Evolutionary conservation across 2,797 vertebrate genomes (phyloP), one percentile per base, ranked within the genome.

Genomic region (Micromesistius poutassou): DNA sequence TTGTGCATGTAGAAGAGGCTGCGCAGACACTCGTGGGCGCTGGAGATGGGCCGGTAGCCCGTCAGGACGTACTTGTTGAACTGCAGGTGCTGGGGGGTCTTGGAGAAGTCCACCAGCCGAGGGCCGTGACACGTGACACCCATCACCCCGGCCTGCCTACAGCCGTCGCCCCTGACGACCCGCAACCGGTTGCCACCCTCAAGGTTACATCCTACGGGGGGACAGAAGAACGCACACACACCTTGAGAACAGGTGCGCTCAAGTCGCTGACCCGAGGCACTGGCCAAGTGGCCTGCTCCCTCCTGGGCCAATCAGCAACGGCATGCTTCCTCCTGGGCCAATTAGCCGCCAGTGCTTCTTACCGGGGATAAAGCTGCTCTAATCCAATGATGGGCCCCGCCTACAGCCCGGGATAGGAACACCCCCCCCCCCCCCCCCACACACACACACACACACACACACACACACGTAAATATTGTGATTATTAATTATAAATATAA

Each of bases 1-100:
- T 98, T 98, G 94, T 97, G 97, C 85, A 97, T 85, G 88, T 97
- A 98, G 90, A 97, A 97, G 80, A 98, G 94, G 88, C 97, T 98
- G 82, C 91, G 87, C 79, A 97, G 76, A 78, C 96, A 97, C 71
- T 94, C 96, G 0, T 91, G 91, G 79, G 92, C 94, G 1, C 94
- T 94, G 82, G 95, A 95, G 82, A 94, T 92, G 0, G 96, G 96
- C 71, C 97, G 94, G 91, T 97, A 98, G 50, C 97, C 96, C 0
- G 94, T 97, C 88, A 97, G 91, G 73, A 98, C 96, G 82, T 95
- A 97, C 84, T 93, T 95, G 91, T 97, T 98, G 90, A 98, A 98
- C 87, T 96, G 97, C 85, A 97, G 94, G 89, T 98, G 94, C 0
- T 91, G 81, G 8, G 96, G 96, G 31, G 95, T 95, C 89, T 94